Base-by-base conservation (phyloP, 2,797 vertebrate species). In the Furcifer pardalis region DNA sequence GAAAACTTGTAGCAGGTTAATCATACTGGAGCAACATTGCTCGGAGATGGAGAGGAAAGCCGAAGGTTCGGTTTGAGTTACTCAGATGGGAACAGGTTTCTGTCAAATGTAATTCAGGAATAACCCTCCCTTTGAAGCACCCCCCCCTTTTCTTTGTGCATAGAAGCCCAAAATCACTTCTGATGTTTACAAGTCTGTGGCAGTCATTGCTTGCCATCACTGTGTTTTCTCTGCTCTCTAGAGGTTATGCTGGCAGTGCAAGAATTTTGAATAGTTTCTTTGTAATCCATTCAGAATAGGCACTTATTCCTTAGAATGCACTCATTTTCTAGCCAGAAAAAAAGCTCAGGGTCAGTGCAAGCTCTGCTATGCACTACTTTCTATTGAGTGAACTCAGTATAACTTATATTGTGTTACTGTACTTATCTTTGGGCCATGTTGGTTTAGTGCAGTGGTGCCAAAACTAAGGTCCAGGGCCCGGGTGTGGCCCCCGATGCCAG, bases 101-200 rank as follows among this genome's bases (percentile, higher is more conserved):
- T 85, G 68, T 80, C 89, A 87, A 90, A 74, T 71, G 8, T 37
- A 81, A n/a, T 88, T 93, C 91, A 84, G 63, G n/a, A 60, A 59
- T 4, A 5, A 60, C 12, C 46, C 76, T 84, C 73, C 86, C 40
- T 3, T 35, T 30, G 42, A 65, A 82, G 44, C 37, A 9, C 30
- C 3, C 73, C 88, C 27, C 72, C 17, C 1, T 84, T 85, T 78
- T n/a, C n/a, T 89, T 87, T 69, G 74, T 42, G 52, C 3, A 78
- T 44, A 83, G 90, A 90, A 25, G 0, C 0, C 7, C 83, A 91
- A 92, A n/a, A 90, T 79, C 7, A 63, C 17, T 60, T 91, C 92
- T 89, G 21, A 37, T 85, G 4, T 1, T 87, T 90, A 81, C 82
- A 85, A 81, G 46, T 74, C 82, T 35, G 2, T 78, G 32, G 49